Percentiles rank a stretch among this genome's conserved stretches.
Conservation (phyloP, 2,113 vertebrate genomes). For the Romanogobio albipinnatus region DNA sequence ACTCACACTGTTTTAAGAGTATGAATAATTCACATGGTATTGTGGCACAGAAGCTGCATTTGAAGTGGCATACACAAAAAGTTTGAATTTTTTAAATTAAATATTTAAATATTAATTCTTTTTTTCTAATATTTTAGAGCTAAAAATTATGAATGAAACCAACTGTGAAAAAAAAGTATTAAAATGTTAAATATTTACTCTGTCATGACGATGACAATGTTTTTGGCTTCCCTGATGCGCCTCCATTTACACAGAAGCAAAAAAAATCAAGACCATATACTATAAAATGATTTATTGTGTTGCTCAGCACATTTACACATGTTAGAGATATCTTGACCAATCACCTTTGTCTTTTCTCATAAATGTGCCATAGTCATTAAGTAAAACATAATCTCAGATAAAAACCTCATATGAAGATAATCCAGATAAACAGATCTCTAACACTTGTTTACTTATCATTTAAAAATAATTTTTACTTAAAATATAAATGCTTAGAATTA, state of each 20-base stretch:
- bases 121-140: not conserved
- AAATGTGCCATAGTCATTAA: not conserved
- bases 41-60: not conserved
- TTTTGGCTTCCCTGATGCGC: not conserved
- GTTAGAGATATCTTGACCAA: not conserved
- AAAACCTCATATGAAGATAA: not conserved
- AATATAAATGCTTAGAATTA: not conserved
- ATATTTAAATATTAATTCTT: no score
- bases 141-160: not conserved
- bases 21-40: not conserved
- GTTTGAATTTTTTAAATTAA: no score
- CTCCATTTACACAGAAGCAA: not conserved
- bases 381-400: not conserved
- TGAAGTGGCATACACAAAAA: not conserved
- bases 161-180: not conserved
- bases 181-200: not conserved
- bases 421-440: conserved; percentile 2
- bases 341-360: not conserved
- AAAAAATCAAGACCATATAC: not conserved
- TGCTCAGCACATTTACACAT: not conserved
- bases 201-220: not conserved
- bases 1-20: not conserved
- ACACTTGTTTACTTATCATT: not conserved
- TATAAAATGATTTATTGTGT: not conserved
- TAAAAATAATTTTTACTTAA: not conserved